These are phyloP conservation scores for Philaethria dido DNA, from an alignment of 2,888 invertebrate species.

Conservation along the genomic window DNA sequence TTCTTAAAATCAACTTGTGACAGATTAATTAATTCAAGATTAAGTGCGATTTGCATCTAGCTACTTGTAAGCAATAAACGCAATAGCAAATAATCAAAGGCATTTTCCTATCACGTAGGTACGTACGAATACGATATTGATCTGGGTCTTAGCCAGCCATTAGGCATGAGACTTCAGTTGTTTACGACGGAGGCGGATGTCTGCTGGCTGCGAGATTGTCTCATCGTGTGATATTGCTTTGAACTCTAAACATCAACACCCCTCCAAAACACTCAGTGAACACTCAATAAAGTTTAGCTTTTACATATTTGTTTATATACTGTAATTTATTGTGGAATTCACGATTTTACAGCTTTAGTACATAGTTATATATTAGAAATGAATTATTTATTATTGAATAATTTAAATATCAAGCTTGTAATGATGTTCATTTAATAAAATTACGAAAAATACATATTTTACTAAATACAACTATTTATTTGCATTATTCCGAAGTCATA, in stretches of 20 bases:
- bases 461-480: too few species aligned
- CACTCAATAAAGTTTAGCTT: slow-evolving; percentile 32
- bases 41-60: slow-evolving; percentile 15
- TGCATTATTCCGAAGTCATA: too few species aligned
- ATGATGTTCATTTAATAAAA: too few species aligned
- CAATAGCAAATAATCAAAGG: slow-evolving; percentile 24
- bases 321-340: neutral
- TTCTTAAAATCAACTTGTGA: neutral
- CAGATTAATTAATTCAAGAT: slow-evolving; percentile 6
- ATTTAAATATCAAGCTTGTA: too few species aligned
- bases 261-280: slow-evolving; percentile 34
- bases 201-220: slow-evolving; percentile 30
- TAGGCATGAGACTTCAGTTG: slow-evolving; percentile 30
- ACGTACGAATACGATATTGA: slow-evolving; percentile 37
- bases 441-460: too few species aligned
- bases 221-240: slow-evolving; percentile 39
- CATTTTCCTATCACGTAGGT: slow-evolving; percentile 34
- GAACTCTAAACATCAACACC: slow-evolving; percentile 38
- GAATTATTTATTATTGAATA: too few species aligned
- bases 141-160: slow-evolving; percentile 28
- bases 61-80: slow-evolving; percentile 29
- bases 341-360: neutral
- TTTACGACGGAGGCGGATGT: slow-evolving; percentile 37
- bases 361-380: too few species aligned
- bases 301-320: slow-evolving; percentile 1